phyloP scores from a whole-genome alignment of 2,888 invertebrate genomes.

The Silvanus unidentatus region DNA sequence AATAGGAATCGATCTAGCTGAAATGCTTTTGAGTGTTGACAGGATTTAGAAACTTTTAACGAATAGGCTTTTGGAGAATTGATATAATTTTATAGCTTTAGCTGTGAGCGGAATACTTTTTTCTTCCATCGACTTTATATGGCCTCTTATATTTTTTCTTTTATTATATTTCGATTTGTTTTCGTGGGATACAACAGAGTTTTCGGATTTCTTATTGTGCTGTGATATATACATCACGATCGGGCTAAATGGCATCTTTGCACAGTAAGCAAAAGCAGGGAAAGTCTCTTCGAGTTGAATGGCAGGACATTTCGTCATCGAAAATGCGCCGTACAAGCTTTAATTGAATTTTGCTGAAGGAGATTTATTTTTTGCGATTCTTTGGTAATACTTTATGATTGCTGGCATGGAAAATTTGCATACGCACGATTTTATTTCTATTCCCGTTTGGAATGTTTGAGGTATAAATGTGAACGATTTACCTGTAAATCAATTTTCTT shows the following conservation, averaged over 20 bases:
- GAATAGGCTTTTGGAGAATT: slow-evolving; percentile 30
- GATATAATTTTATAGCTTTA: slow-evolving; percentile 15
- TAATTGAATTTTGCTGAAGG: slow-evolving; percentile 40
- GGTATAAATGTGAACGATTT: slow-evolving; percentile 15
- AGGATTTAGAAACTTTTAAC: slow-evolving; percentile 35
- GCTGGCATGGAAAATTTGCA: slow-evolving; percentile 43
- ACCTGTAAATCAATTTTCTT: slow-evolving; percentile 96
- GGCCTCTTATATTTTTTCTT: neutral
- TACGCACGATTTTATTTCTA: slow-evolving; percentile 15
- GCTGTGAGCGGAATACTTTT: neutral
- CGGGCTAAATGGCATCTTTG: neutral
- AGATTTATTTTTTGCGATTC: slow-evolving; percentile 37
- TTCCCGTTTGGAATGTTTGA: too few species aligned
- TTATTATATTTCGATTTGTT: slow-evolving; percentile 1
- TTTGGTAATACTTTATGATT: slow-evolving; percentile 44
- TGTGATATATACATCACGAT: slow-evolving; percentile 1
- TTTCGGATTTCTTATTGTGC: neutral
- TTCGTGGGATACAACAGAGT: neutral
- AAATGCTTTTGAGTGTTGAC: slow-evolving; percentile 29
- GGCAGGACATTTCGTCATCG: neutral
- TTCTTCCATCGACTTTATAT: neutral
- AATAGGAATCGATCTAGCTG: slow-evolving; percentile 30
- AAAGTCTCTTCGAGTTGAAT: too few species aligned
- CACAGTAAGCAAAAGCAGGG: slow-evolving; percentile 1
- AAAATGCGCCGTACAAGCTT: slow-evolving; percentile 22